Evolutionary conservation across 2,797 vertebrate species (phyloP).

Genomic region (Macrochelys suwanniensis): DNA sequence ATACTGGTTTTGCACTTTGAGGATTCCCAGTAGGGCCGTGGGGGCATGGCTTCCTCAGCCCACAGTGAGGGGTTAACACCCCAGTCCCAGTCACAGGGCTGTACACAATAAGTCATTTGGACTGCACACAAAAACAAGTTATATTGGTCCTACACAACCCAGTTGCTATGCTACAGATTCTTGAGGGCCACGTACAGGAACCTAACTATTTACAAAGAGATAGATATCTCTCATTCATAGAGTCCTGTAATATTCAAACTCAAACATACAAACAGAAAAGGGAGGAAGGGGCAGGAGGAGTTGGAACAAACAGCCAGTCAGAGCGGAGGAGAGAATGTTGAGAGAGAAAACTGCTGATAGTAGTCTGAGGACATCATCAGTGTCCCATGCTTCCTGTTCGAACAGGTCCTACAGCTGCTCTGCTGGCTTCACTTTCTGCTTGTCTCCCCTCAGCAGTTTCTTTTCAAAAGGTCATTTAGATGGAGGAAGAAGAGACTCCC

Average conservation of each 20-base stretch:
- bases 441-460: neutral
- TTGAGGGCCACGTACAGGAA: too few species aligned
- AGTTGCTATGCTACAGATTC: too few species aligned
- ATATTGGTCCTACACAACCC: too few species aligned
- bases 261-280: neutral
- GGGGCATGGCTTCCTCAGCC: too few species aligned
- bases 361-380: neutral
- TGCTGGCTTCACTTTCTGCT: neutral
- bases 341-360: too few species aligned
- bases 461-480: neutral
- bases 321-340: neutral
- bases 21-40: too few species aligned
- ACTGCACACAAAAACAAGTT: too few species aligned
- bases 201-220: neutral
- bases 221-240: neutral
- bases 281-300: neutral
- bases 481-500: neutral
- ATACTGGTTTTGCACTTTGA: too few species aligned
- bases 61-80: too few species aligned
- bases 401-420: neutral
- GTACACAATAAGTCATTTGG: too few species aligned
- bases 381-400: neutral
- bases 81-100: too few species aligned
- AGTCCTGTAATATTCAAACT: neutral
- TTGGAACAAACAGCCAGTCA: neutral